phyloP scores from a whole-genome alignment of 2,888 invertebrate genomes.

The Pyralis farinalis region DNA sequence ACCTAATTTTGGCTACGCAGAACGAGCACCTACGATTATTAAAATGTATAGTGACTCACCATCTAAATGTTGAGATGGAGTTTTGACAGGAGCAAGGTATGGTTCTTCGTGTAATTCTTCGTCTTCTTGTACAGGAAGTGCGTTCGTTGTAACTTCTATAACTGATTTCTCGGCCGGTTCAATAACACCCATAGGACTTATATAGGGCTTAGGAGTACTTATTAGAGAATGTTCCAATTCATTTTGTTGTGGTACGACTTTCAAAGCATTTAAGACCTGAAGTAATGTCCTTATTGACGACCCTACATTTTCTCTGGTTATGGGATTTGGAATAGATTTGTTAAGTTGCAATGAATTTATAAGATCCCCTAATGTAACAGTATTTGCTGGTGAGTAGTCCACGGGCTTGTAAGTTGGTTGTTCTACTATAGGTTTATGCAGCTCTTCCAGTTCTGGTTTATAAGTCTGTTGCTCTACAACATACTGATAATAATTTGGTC shows the following conservation, averaged over 20 bases:
- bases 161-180: slow-evolving; percentile 10
- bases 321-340: slow-evolving; percentile 87
- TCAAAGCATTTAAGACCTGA: slow-evolving; percentile 86
- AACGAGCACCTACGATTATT: too few relatives aligned
- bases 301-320: slow-evolving; percentile 89
- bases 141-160: slow-evolving; percentile 25
- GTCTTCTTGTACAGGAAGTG: slow-evolving; percentile 25
- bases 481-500: slow-evolving; percentile 53
- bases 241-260: slow-evolving; percentile 63
- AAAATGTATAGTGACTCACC: too few relatives aligned
- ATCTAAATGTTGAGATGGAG: slow-evolving; percentile 68
- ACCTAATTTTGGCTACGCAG: too few relatives aligned
- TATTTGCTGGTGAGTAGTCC: slow-evolving; percentile 34
- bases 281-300: slow-evolving; percentile 89
- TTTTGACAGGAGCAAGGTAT: slow-evolving; percentile 54
- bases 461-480: slow-evolving; percentile 39
- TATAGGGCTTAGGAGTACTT: slow-evolving; percentile 62
- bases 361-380: slow-evolving; percentile 71
- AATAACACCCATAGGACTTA: slow-evolving; percentile 27
- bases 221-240: slow-evolving; percentile 49
- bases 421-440: slow-evolving; percentile 31
- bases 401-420: slow-evolving; percentile 35
- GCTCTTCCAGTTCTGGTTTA: too few relatives aligned
- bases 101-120: slow-evolving; percentile 54
- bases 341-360: slow-evolving; percentile 87